These are phyloP conservation scores for Jacana jacana DNA, from an alignment of 2,113 vertebrate genomes.

Conservation along the genomic window DNA sequence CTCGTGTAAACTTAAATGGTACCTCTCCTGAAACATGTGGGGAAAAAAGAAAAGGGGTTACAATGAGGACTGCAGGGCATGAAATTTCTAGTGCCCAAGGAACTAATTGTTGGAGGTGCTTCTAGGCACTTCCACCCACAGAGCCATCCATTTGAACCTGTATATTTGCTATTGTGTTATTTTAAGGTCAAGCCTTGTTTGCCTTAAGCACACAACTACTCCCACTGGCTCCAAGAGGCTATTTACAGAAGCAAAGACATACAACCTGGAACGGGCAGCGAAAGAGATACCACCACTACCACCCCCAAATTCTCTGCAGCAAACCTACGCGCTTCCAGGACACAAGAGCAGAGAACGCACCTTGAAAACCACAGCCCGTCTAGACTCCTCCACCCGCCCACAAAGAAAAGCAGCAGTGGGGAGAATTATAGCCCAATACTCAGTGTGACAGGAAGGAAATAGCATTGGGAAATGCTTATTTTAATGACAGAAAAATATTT, in stretches of 20 bases:
- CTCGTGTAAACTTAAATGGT: conserved; percentile 23
- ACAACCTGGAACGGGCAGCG: neutral
- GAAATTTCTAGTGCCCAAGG: neutral
- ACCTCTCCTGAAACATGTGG: conserved; percentile 18
- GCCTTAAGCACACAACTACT: neutral
- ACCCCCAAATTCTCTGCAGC: neutral
- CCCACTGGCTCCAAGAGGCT: neutral
- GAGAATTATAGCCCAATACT: conserved; percentile 55
- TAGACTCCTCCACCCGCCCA: neutral
- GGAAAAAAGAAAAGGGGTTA: conserved; percentile 39
- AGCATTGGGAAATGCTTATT: conserved; percentile 56
- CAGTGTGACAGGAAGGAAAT: conserved; percentile 50
- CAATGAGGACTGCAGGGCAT: neutral
- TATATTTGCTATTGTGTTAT: neutral
- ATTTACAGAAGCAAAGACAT: neutral
- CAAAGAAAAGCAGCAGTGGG: neutral
- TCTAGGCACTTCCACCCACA: neutral
- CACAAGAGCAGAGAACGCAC: rapidly evolving
- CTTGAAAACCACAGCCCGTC: neutral
- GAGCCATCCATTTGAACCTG: neutral
- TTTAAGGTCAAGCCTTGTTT: conserved; percentile 12
- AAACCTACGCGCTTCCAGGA: neutral
- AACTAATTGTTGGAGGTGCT: neutral
- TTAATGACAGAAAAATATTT: conserved; percentile 66
- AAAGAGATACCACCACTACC: neutral